Evolutionary conservation across 2,797 vertebrate species (phyloP).

Genomic region (Characodon lateralis): DNA sequence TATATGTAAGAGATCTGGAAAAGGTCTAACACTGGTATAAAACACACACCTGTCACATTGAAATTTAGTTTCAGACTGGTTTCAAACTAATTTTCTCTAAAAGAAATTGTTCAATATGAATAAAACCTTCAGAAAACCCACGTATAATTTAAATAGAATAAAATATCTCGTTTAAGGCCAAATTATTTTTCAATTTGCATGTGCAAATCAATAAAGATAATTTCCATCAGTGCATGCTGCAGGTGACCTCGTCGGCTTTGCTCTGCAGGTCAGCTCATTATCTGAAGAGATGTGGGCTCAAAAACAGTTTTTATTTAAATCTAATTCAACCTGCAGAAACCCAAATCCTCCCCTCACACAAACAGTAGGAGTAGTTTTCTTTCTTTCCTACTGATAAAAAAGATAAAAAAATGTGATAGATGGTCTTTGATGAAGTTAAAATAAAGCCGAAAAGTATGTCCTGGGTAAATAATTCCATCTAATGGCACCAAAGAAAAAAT

Average conservation of each 20-base stretch:
- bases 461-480: neutral
- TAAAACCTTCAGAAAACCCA: neutral
- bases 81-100: neutral
- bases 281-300: constrained; percentile 5
- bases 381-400: constrained; percentile 13
- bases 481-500: neutral
- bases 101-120: neutral
- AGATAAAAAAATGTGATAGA: constrained; percentile 16
- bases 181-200: neutral
- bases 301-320: constrained; percentile 3
- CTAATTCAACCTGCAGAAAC: constrained; percentile 20
- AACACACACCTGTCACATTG: neutral
- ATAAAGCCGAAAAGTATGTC: constrained; percentile 20
- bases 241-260: constrained; percentile 14
- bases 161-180: neutral
- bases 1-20: neutral
- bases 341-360: neutral
- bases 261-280: constrained; percentile 24
- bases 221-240: neutral
- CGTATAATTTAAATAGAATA: neutral
- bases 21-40: neutral
- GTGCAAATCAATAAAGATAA: neutral
- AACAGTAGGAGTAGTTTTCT: neutral
- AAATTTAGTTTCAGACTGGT: neutral
- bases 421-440: neutral